A percentile compares a stretch with the other conserved stretches of the same genome.
Evolutionary conservation across 2,113 vertebrate species (phyloP).

Genomic region (Oryzias woworae): DNA sequence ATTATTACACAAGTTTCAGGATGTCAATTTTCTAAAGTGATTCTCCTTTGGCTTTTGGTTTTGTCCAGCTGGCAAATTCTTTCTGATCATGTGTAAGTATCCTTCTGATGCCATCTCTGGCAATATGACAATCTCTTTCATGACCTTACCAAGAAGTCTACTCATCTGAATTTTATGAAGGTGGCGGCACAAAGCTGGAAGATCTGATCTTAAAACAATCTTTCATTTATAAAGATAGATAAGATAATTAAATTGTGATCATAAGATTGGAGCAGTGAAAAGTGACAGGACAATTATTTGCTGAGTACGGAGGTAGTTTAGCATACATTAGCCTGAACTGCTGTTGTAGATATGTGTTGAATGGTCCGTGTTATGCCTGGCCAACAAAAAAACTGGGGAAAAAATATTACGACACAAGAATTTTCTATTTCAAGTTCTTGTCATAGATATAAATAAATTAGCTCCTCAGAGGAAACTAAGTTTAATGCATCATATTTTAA

Average conservation of each 20-base stretch:
- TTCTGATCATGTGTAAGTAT: background rate
- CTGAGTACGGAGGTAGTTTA: constrained; percentile 25
- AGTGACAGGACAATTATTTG: constrained; percentile 25
- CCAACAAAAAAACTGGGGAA: background rate
- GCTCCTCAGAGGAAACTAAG: too few species aligned
- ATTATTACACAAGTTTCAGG: too few species aligned
- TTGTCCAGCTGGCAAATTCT: too few species aligned
- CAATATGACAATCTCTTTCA: constrained; percentile 14
- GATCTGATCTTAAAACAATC: constrained; percentile 56
- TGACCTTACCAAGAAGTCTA: constrained; percentile 12
- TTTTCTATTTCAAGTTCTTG: too few species aligned
- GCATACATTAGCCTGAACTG: background rate
- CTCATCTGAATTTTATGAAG: constrained; percentile 23
- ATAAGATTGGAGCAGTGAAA: constrained; percentile 40
- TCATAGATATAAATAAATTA: too few species aligned
- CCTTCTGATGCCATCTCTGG: constrained; percentile 6
- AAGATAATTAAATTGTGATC: constrained; percentile 48
- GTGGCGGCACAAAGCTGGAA: constrained; percentile 35
- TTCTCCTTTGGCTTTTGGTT: too few species aligned
- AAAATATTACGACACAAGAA: background rate
- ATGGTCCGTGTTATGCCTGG: background rate
- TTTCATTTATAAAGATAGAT: constrained; percentile 49
- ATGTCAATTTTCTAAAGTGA: too few species aligned
- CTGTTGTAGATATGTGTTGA: background rate
- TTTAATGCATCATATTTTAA: too few species aligned